Conservation (phyloP, 2,113 vertebrate species). For the Ailurus styani region DNA sequence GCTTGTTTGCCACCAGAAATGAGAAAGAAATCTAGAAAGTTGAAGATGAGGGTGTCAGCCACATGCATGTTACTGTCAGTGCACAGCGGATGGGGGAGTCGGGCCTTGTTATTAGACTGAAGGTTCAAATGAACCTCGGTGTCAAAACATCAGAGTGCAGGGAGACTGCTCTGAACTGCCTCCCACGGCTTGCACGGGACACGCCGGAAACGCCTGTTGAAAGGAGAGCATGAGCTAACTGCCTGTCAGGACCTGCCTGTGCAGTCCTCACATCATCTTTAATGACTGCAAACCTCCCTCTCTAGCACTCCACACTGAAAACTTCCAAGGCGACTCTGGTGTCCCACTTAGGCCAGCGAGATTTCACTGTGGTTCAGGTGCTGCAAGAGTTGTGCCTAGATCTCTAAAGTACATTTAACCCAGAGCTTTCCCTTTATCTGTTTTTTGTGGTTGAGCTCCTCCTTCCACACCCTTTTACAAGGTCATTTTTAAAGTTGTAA, state of each 20-base stretch:
- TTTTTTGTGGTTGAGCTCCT: background rate
- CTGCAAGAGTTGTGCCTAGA: background rate
- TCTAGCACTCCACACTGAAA: background rate
- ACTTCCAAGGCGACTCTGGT: background rate
- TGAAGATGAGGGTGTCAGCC: background rate
- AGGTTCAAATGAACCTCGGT: background rate
- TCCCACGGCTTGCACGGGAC: background rate
- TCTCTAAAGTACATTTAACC: background rate
- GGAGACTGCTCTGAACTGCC: background rate
- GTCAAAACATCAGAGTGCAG: background rate
- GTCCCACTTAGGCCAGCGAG: background rate
- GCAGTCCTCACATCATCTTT: background rate
- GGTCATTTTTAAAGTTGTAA: background rate
- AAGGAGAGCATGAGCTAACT: background rate
- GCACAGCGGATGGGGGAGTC: rapidly evolving
- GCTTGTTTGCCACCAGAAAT: background rate
- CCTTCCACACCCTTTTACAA: background rate
- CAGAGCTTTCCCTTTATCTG: background rate
- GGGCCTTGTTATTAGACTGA: background rate
- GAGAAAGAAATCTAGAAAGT: background rate
- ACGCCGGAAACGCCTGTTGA: background rate
- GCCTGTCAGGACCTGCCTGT: background rate
- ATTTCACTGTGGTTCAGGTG: background rate
- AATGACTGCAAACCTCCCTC: background rate
- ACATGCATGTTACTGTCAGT: no score